phyloP scores from a whole-genome alignment of 2,797 vertebrate genomes.

The Hoplostethus atlanticus region DNA sequence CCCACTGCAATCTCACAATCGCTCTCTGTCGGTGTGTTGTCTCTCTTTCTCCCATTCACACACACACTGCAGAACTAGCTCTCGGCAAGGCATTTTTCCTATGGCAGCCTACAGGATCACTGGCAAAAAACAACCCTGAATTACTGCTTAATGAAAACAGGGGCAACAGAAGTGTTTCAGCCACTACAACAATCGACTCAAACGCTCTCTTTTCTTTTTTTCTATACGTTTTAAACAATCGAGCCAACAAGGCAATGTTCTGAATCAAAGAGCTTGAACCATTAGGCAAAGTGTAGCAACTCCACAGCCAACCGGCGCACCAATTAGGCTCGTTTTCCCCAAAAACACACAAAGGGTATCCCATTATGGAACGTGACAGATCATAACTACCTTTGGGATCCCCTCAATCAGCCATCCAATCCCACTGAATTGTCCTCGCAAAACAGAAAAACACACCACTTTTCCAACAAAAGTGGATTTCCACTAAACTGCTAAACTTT shows the following conservation, averaged over 20 bases:
- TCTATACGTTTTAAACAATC: slow-evolving; percentile 20
- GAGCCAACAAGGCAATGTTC: not conserved
- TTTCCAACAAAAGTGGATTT: slow-evolving; percentile 46
- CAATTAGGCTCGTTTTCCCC: slow-evolving; percentile 40
- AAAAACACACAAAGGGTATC: slow-evolving; percentile 27
- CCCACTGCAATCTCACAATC: not conserved
- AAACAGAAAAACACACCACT: slow-evolving; percentile 31
- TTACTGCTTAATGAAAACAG: slow-evolving; percentile 10
- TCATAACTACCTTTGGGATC: slow-evolving; percentile 14
- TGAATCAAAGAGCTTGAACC: slow-evolving; percentile 17
- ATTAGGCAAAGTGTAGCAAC: not conserved
- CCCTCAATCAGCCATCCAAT: too few relatives aligned
- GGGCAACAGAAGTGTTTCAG: not conserved
- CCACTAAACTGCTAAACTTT: slow-evolving; percentile 43
- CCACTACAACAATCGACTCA: slow-evolving; percentile 10
- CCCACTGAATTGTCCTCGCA: slow-evolving; percentile 10
- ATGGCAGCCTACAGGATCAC: slow-evolving; percentile 1
- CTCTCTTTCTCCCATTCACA: not conserved
- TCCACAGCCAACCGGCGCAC: not conserved
- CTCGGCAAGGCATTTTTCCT: not conserved
- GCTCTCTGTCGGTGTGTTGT: not conserved
- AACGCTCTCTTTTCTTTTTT: not conserved
- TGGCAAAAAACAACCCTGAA: slow-evolving; percentile 22
- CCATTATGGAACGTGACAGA: slow-evolving; percentile 12
- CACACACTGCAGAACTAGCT: not conserved